These are phyloP conservation scores for Aelia acuminata DNA, from an alignment of 2,888 invertebrate species.

Conservation along the genomic window DNA sequence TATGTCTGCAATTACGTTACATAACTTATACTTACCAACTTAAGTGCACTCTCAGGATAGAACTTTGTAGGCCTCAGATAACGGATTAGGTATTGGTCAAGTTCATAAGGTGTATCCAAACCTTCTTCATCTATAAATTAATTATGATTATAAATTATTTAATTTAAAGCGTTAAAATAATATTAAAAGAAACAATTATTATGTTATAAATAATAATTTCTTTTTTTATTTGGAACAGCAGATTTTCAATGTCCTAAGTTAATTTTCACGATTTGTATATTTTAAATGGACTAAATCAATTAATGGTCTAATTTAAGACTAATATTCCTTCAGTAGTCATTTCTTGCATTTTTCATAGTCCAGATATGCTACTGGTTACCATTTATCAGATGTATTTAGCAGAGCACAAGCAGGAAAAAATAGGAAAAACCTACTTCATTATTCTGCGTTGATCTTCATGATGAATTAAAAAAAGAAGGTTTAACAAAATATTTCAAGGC, in stretches of 20 bases:
- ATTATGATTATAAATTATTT: neutral
- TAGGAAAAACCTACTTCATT: neutral
- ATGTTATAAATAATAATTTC: neutral
- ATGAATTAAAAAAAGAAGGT: neutral
- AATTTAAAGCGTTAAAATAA: neutral
- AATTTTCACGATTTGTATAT: neutral
- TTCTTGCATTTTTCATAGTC: neutral
- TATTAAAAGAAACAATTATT: neutral
- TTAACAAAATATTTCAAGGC: neutral
- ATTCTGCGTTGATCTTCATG: neutral
- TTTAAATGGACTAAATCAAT: neutral
- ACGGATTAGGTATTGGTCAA: conserved; percentile 81
- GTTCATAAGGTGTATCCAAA: conserved; percentile 75
- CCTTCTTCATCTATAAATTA: conserved; percentile 66
- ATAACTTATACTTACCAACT: conserved; percentile 74
- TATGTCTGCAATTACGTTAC: no score
- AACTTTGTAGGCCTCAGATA: conserved; percentile 88
- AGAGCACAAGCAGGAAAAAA: neutral
- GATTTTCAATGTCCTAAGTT: neutral
- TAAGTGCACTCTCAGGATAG: conserved; percentile 85
- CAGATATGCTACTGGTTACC: neutral
- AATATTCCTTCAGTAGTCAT: neutral
- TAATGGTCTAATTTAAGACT: neutral
- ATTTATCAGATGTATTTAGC: neutral
- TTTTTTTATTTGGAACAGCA: neutral